Conservation (phyloP, 2,888 invertebrate genomes). For the Ophonus ardosiacus region DNA sequence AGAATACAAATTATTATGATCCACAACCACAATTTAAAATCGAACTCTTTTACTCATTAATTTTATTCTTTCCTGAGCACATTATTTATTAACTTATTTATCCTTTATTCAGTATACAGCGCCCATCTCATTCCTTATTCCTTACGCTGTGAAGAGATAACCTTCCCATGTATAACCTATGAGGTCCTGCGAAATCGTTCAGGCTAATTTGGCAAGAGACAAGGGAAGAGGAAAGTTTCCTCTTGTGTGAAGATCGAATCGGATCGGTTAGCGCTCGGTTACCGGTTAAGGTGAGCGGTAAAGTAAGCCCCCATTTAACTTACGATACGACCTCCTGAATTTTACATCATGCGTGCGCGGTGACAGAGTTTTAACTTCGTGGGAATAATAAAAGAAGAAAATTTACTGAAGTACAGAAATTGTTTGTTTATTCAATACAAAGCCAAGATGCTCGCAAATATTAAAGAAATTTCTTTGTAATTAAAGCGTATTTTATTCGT, state of each 20-base stretch:
- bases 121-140: too few species aligned
- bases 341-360: conserved; percentile 9
- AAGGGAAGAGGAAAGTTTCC: not conserved
- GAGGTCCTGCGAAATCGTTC: not conserved
- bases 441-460: too few species aligned
- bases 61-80: too few species aligned
- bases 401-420: not conserved
- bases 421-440: not conserved
- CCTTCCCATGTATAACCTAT: too few species aligned
- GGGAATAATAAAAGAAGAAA: not conserved
- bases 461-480: too few species aligned
- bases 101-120: too few species aligned
- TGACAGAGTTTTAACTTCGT: conserved; percentile 6
- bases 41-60: too few species aligned
- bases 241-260: not conserved
- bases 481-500: too few species aligned
- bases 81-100: too few species aligned
- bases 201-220: conserved; percentile 6
- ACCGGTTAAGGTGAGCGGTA: conserved; percentile 12
- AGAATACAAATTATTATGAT: too few species aligned
- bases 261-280: conserved; percentile 9
- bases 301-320: not conserved
- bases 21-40: too few species aligned
- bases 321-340: conserved; percentile 12
- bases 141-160: too few species aligned